phyloP scores from a whole-genome alignment of 2,888 invertebrate genomes.

The Monochamus alternatus region DNA sequence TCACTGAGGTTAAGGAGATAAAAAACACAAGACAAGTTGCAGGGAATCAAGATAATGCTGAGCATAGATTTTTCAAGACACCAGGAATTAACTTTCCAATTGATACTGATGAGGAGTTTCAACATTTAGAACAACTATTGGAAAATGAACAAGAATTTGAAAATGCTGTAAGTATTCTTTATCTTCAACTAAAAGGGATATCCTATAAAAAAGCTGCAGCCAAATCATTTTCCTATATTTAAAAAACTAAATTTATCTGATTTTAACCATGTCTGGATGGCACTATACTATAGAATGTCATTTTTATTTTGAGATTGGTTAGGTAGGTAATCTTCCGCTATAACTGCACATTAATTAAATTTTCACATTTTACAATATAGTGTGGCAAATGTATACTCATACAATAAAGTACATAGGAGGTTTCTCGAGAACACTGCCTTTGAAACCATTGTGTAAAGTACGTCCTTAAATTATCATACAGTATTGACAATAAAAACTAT shows the following conservation, averaged over 20 bases:
- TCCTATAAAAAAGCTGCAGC: neutral
- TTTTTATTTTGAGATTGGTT: too few species aligned
- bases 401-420: too few species aligned
- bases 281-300: too few species aligned
- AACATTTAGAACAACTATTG: neutral
- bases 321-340: too few species aligned
- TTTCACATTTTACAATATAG: too few species aligned
- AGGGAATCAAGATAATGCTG: neutral
- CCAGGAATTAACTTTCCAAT: neutral
- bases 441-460: neutral
- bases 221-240: neutral
- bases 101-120: neutral
- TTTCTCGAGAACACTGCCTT: neutral
- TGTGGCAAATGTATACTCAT: too few species aligned
- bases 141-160: neutral
- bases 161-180: neutral
- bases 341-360: too few species aligned
- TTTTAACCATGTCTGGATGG: too few species aligned
- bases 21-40: neutral
- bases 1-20: neutral
- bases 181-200: neutral
- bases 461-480: neutral
- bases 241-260: neutral
- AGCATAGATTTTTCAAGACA: neutral
- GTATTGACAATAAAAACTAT: neutral